Evolutionary conservation across 2,113 vertebrate genomes (phyloP), one percentile per base, ranked within the genome.

Genomic region (Pluvialis apricaria): DNA sequence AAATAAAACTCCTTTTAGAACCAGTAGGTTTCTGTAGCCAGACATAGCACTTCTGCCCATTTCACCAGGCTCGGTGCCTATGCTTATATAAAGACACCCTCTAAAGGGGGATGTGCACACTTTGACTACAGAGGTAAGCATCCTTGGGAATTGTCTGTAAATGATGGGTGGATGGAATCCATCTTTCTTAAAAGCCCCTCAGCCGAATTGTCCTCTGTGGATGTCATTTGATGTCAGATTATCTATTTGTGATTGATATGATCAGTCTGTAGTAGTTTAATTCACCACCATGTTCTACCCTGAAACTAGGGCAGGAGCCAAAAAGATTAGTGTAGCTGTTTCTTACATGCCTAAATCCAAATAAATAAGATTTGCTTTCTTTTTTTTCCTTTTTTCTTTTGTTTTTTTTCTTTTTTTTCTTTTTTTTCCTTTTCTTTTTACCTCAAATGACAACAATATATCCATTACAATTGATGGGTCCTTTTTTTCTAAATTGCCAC

Each of bases 361-460:
- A 34, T 7, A 61, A 69, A 51, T 22, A 54, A 47, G 7, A 62
- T 19, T 29, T 44, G 3, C 10, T 86, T 65, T 26, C 1, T 32
- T 18, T 42, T 34, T 34, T 10, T 2, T 1, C 3, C 1, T 25
- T 1, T 32, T 22, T 44, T 34, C 19, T 49, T 6, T 18, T 25
- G 18, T 1, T 11, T 24, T n/a, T 83, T 44, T 14, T 0, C 21
- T 16, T 49, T 29, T 21, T 6, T 1, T 1, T 2, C 1, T 2
- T 11, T 28, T n/a, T 11, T 40, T 34, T 29, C 9, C 31, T 40
- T 47, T 52, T 14, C 4, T 25, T 83, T 84, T 92, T 26, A 40
- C 9, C 11, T 36, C 55, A 71, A 14, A 77, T 25, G 3, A 44
- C 8, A 9, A 15, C 5, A 69, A 24, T 18, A 24, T 11, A 40